Conservation (phyloP, 2,797 vertebrate genomes). For the Trachurus trachurus region DNA sequence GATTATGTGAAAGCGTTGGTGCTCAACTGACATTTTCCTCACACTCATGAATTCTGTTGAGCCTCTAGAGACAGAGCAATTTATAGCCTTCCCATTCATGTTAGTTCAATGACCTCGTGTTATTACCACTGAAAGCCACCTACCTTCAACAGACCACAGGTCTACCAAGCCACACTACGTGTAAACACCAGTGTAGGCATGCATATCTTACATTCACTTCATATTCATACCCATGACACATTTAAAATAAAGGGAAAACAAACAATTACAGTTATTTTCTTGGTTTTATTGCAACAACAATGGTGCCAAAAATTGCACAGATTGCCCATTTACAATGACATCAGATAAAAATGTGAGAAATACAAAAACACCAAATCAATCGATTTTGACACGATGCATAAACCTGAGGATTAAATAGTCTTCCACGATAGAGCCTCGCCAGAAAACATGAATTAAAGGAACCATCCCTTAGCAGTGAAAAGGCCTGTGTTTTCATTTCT, state of each 20-base stretch:
- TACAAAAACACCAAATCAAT: slow-evolving; percentile 76
- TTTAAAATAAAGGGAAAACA: neutral
- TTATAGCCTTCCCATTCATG: too few relatives aligned
- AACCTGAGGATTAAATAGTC: slow-evolving; percentile 83
- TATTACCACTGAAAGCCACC: neutral
- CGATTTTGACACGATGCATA: slow-evolving; percentile 66
- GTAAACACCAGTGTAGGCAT: neutral
- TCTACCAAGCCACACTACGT: neutral
- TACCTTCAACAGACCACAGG: neutral
- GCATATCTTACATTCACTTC: neutral
- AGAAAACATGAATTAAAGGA: slow-evolving; percentile 17
- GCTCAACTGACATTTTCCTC: neutral
- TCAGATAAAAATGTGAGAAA: slow-evolving; percentile 77
- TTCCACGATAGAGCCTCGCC: slow-evolving; percentile 41
- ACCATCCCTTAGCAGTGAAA: neutral
- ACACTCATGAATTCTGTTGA: neutral
- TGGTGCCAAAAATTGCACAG: slow-evolving; percentile 78
- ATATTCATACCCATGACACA: neutral
- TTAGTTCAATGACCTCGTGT: neutral
- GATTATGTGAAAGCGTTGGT: too few relatives aligned
- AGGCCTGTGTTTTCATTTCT: neutral
- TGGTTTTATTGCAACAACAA: slow-evolving; percentile 82
- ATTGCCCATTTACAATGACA: slow-evolving; percentile 71
- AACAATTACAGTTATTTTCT: neutral
- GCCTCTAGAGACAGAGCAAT: neutral